phyloP scores from a whole-genome alignment of 2,888 invertebrate species.

The Metallyticus violacea region DNA sequence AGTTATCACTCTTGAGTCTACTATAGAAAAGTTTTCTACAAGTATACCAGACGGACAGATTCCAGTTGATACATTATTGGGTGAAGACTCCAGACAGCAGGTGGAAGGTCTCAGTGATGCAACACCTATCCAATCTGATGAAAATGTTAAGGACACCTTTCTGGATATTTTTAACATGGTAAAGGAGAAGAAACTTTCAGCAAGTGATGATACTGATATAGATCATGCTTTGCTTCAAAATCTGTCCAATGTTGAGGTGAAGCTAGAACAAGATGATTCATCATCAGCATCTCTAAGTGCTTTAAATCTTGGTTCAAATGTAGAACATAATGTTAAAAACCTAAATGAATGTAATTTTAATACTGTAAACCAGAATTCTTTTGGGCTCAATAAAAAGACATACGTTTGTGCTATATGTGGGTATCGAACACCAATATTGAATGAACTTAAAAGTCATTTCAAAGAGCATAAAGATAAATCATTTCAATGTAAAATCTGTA shows the following conservation, averaged over 20 bases:
- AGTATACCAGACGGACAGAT: not conserved
- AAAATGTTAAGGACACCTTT: conserved; percentile 14
- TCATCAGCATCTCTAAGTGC: not conserved
- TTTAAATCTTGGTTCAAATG: not conserved
- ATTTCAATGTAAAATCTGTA: conserved; percentile 13
- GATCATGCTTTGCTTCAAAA: not conserved
- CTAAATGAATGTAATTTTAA: too few relatives aligned
- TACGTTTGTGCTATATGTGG: conserved; percentile 29
- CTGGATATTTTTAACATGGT: conserved; percentile 11
- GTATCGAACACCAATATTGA: not conserved
- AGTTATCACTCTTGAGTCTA: not conserved
- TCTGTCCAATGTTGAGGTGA: not conserved
- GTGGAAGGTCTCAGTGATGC: not conserved
- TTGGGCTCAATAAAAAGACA: conserved; percentile 1
- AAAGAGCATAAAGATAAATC: conserved; percentile 19
- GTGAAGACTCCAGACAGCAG: not conserved
- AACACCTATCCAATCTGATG: not conserved
- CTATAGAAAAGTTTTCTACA: too few relatives aligned
- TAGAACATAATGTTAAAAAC: not conserved
- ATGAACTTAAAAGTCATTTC: conserved; percentile 22
- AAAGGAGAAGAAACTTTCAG: conserved; percentile 1
- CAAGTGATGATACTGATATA: not conserved
- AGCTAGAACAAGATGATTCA: not conserved
- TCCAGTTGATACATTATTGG: not conserved
- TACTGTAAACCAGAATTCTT: not conserved